Evolutionary conservation across 2,797 vertebrate species (phyloP).

Genomic region (Hippoglossus hippoglossus): DNA sequence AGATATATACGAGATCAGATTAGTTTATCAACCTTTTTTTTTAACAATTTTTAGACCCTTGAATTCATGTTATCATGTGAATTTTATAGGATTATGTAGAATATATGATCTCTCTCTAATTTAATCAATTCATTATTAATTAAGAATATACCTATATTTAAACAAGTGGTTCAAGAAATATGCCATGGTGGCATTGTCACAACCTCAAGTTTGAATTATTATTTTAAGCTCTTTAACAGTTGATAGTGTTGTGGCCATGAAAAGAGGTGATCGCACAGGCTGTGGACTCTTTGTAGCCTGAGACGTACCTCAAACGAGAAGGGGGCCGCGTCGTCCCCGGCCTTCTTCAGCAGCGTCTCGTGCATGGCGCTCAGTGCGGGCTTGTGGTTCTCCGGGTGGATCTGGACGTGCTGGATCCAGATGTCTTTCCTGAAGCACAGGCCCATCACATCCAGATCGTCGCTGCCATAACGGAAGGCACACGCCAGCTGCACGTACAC

Average conservation of each 20-base stretch:
- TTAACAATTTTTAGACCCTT: background rate
- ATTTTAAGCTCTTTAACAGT: background rate
- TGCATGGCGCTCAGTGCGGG: constrained; percentile 86
- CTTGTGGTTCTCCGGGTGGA: constrained; percentile 83
- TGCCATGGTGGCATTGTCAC: background rate
- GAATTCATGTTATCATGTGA: background rate
- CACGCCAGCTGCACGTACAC: constrained; percentile 91
- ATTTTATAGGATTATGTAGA: background rate
- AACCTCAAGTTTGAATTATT: too few relatives aligned
- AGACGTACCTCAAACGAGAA: constrained; percentile 88
- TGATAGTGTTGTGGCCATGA: background rate
- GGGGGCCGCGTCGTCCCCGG: constrained; percentile 85
- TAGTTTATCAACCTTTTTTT: background rate
- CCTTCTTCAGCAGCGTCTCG: constrained; percentile 88
- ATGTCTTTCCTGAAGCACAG: constrained; percentile 94
- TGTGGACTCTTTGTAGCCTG: background rate
- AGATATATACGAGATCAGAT: background rate
- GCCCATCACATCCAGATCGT: constrained; percentile 93
- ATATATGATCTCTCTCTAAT: too few relatives aligned
- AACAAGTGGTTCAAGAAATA: background rate
- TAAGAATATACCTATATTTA: too few relatives aligned
- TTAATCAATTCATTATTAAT: background rate
- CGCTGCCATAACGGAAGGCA: constrained; percentile 92
- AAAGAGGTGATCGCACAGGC: background rate
- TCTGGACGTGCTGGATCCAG: constrained; percentile 84